Evolutionary conservation across 64 coral and sea anemone species (phyloP).

Genomic region (Montipora efflorescens): DNA sequence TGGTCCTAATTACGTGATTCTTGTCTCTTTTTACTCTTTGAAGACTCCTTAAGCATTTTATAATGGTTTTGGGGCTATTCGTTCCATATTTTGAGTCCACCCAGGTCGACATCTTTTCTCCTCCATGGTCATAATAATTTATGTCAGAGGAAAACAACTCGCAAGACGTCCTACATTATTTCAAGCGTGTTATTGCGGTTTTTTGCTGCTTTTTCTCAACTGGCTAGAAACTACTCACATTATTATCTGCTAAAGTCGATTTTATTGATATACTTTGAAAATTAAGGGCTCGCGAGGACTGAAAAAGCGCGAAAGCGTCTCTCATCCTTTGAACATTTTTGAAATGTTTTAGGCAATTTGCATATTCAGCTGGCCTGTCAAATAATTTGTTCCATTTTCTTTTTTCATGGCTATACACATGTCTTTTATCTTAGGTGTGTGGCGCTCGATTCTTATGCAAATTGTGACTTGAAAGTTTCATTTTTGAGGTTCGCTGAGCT

Average conservation of each 20-base stretch:
- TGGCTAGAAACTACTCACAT: conserved; percentile 20
- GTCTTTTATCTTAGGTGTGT: conserved; percentile 61
- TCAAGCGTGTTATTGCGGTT: conserved; percentile 54
- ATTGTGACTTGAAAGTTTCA: conserved; percentile 15
- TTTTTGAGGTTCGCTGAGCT: background rate
- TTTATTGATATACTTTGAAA: background rate
- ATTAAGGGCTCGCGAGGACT: background rate
- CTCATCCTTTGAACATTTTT: conserved; percentile 56
- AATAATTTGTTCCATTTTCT: conserved; percentile 62
- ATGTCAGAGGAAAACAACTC: conserved; percentile 28
- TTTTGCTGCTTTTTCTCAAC: conserved; percentile 14
- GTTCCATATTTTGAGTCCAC: background rate
- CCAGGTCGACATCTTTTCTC: background rate
- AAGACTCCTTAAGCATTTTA: background rate
- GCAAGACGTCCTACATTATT: conserved; percentile 47
- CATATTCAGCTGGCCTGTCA: conserved; percentile 68
- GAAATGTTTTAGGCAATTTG: conserved; percentile 77
- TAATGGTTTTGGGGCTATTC: background rate
- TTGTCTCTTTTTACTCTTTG: background rate
- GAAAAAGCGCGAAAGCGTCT: background rate
- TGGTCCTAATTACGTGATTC: background rate
- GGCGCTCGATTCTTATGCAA: conserved; percentile 74
- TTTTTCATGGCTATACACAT: conserved; percentile 78
- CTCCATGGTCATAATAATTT: conserved; percentile 36
- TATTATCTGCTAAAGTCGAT: conserved; percentile 24